Conservation (phyloP, 2,797 vertebrate species). For the Acropternis orthonyx region DNA sequence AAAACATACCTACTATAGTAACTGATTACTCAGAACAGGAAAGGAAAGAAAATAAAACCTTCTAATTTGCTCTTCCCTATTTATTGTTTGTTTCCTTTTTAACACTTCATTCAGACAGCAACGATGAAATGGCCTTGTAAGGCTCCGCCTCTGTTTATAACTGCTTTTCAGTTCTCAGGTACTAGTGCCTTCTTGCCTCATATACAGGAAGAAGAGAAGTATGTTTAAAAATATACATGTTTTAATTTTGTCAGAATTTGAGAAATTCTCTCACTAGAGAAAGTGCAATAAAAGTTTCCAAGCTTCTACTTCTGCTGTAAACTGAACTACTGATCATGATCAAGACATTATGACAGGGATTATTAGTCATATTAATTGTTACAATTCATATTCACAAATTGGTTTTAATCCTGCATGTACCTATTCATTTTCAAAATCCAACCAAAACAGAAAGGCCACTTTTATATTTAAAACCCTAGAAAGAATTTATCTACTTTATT, state of each 20-base stretch:
- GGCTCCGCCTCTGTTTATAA: neutral
- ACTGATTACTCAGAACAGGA: conserved; percentile 5
- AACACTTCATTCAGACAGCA: neutral
- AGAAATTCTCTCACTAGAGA: accelerated
- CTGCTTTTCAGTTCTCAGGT: neutral
- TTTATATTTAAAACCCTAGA: neutral
- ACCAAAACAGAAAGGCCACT: neutral
- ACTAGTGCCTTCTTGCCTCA: neutral
- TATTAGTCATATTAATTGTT: conserved; percentile 6
- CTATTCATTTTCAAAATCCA: conserved; percentile 3
- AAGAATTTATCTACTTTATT: neutral
- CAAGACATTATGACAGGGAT: neutral
- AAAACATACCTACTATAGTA: neutral
- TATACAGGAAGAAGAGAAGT: neutral
- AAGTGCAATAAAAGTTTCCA: neutral
- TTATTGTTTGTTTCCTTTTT: conserved; percentile 7
- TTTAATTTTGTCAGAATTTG: neutral
- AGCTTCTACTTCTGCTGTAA: neutral
- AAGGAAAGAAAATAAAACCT: neutral
- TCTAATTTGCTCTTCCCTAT: neutral
- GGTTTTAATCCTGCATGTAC: neutral
- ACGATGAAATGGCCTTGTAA: neutral
- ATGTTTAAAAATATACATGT: neutral
- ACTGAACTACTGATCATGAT: neutral
- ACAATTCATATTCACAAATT: conserved; percentile 5